Conservation (phyloP, 1,140 invertebrate species). For the Sycophila sp. region DNA sequence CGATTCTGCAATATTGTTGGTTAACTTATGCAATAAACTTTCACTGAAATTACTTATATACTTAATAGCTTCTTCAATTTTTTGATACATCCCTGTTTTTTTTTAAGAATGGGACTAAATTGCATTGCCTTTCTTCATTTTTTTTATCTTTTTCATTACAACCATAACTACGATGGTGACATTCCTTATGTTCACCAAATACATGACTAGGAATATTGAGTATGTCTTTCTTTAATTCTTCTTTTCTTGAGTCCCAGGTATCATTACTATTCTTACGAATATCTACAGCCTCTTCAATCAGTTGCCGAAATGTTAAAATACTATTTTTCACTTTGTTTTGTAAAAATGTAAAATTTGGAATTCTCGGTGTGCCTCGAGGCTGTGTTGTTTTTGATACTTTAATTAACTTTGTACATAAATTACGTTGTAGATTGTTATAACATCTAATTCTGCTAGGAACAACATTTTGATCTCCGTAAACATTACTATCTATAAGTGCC, state of each 20-base stretch:
- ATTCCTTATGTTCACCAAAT: conserved; percentile 17
- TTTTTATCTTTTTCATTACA: neutral
- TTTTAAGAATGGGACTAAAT: no score
- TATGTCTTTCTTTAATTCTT: neutral
- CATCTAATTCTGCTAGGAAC: conserved; percentile 48
- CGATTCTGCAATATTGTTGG: conserved; percentile 56
- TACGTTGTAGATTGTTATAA: conserved; percentile 30
- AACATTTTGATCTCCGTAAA: neutral
- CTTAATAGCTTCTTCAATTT: neutral
- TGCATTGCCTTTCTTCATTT: no score
- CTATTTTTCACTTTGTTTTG: neutral
- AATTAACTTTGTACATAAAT: conserved; percentile 39
- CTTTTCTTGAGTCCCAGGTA: no score
- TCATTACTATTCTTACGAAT: no score
- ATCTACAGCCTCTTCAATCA: neutral
- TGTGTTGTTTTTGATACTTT: neutral
- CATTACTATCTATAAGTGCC: conserved; percentile 32
- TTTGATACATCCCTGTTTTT: neutral
- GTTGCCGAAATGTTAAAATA: conserved; percentile 11
- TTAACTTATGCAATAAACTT: conserved; percentile 49
- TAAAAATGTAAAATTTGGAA: neutral
- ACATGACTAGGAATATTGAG: conserved; percentile 10
- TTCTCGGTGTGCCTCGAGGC: neutral
- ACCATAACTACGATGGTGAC: neutral
- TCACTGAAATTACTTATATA: neutral